Evolutionary conservation across 2,797 vertebrate species (phyloP).

Genomic region (Champsocephalus esox): DNA sequence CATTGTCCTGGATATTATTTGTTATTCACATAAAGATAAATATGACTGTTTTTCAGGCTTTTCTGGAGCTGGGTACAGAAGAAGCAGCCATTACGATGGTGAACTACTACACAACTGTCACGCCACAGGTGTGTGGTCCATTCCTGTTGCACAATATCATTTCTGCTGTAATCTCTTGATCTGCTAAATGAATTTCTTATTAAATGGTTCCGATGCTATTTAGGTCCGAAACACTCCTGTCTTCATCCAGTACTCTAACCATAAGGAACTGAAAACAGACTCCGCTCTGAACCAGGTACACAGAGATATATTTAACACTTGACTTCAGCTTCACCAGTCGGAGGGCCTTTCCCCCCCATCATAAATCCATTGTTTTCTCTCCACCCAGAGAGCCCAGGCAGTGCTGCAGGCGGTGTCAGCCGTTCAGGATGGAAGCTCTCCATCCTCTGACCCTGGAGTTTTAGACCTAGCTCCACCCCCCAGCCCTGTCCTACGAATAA

Average conservation of each 20-base stretch:
- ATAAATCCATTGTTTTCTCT: not conserved
- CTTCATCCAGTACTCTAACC: conserved; percentile 98
- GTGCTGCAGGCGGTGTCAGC: conserved; percentile 97
- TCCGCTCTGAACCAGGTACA: conserved; percentile 96
- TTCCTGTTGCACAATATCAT: not conserved
- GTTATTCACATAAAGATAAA: not conserved
- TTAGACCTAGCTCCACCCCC: conserved; percentile 93
- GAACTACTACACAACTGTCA: conserved; percentile 96
- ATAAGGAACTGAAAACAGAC: conserved; percentile 98
- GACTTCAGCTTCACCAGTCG: not conserved
- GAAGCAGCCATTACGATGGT: conserved; percentile 98
- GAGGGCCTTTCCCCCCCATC: not conserved
- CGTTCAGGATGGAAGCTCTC: conserved; percentile 94
- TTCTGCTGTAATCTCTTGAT: not conserved
- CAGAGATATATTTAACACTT: not conserved
- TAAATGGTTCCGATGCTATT: conserved; percentile 60
- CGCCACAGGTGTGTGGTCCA: conserved; percentile 81
- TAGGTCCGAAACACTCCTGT: conserved; percentile 96
- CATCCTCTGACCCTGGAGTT: conserved; percentile 91
- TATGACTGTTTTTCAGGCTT: conserved; percentile 84
- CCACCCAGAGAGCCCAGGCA: conserved; percentile 92
- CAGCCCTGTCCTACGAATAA: conserved; percentile 96
- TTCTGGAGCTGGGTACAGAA: conserved; percentile 97
- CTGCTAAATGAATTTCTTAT: not conserved
- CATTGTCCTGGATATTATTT: not conserved